phyloP scores from a whole-genome alignment of 1,140 invertebrate genomes.

The Pogonus chalceus region DNA sequence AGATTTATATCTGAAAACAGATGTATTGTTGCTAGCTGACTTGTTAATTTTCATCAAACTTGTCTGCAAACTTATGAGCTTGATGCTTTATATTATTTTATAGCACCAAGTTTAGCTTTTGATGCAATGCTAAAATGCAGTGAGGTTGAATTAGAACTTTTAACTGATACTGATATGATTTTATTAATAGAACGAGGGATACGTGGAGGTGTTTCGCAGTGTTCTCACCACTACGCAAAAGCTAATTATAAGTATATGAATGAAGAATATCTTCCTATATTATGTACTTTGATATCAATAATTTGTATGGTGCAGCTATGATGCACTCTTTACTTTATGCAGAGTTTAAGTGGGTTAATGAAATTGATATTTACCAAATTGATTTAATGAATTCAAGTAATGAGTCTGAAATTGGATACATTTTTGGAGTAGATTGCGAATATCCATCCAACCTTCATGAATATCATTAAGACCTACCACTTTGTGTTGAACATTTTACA shows the following conservation, averaged over 20 bases:
- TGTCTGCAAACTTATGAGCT: slow-evolving; percentile 21
- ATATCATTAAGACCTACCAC: slow-evolving; percentile 37
- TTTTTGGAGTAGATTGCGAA: slow-evolving; percentile 35
- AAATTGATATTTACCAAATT: slow-evolving; percentile 20
- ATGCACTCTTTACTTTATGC: too few species aligned
- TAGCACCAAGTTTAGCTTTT: slow-evolving; percentile 23
- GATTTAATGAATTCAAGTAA: slow-evolving; percentile 24
- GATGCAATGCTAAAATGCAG: slow-evolving; percentile 27
- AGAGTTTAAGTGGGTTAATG: too few species aligned
- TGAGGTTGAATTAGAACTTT: slow-evolving; percentile 20
- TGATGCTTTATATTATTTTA: slow-evolving; percentile 26
- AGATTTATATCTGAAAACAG: slow-evolving; percentile 30
- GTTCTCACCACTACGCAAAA: slow-evolving; percentile 21
- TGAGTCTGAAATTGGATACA: slow-evolving; percentile 34
- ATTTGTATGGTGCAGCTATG: too few species aligned
- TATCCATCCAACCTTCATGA: slow-evolving; percentile 35
- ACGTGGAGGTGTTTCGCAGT: slow-evolving; percentile 25
- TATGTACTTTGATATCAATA: slow-evolving; percentile 17
- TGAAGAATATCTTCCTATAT: too few species aligned
- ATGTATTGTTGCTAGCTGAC: slow-evolving; percentile 27
- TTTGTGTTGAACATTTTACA: slow-evolving; percentile 33
- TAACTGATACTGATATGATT: slow-evolving; percentile 26
- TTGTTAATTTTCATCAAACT: slow-evolving; percentile 30
- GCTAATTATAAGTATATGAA: slow-evolving; percentile 24
- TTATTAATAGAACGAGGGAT: slow-evolving; percentile 25